Evolutionary conservation across 2,113 vertebrate genomes (phyloP).

Genomic region (Rhineura floridana): DNA sequence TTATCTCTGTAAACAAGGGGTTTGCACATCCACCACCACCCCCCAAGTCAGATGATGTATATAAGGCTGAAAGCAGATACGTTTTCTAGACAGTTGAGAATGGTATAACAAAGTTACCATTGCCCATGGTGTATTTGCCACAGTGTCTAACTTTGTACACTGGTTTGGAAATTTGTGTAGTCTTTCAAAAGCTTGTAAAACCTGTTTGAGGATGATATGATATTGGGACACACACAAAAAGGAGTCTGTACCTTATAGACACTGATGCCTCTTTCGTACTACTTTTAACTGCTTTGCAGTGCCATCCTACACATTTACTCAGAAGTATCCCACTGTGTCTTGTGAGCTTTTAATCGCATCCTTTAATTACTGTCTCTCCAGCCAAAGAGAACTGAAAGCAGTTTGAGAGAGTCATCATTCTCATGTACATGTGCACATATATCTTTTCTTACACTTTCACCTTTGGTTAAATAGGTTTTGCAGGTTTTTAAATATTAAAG

Average conservation of each 20-base stretch:
- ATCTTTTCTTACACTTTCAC: not conserved
- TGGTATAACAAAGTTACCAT: not conserved
- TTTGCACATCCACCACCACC: not conserved
- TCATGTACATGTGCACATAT: no score
- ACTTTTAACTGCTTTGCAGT: not conserved
- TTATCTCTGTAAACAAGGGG: no score
- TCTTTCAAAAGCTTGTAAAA: not conserved
- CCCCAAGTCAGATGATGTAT: not conserved
- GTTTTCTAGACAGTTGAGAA: not conserved
- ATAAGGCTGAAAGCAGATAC: not conserved
- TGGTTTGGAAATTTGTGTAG: not conserved
- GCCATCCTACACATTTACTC: not conserved
- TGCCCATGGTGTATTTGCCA: not conserved
- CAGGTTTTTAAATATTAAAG: conserved; percentile 3
- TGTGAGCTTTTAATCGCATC: not conserved
- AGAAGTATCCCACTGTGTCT: not conserved
- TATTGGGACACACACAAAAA: not conserved
- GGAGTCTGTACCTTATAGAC: not conserved
- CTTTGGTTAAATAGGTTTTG: not conserved
- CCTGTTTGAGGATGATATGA: not conserved
- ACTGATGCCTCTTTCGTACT: not conserved
- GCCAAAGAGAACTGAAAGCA: not conserved
- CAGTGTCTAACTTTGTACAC: not conserved
- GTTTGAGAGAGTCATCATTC: not conserved
- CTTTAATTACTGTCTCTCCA: not conserved